phyloP scores from a whole-genome alignment of 2,888 invertebrate species.

The Melinopterus prodromus region DNA sequence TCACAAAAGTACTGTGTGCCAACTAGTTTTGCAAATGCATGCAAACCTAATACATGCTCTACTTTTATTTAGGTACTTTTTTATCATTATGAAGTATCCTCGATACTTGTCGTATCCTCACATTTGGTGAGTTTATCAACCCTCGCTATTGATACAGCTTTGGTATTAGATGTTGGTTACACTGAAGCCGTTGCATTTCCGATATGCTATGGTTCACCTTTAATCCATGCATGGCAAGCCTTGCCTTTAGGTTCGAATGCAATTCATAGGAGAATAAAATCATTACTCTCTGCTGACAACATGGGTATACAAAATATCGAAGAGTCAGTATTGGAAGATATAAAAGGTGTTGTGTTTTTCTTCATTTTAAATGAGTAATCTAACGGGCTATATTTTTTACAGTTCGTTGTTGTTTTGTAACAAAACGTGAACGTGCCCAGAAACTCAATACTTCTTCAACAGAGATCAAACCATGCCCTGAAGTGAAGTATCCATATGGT shows the following conservation, averaged over 20 bases:
- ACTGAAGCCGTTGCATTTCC: constrained; percentile 83
- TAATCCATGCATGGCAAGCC: constrained; percentile 85
- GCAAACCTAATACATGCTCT: too few species aligned
- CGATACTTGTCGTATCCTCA: constrained; percentile 73
- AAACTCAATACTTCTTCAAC: constrained; percentile 62
- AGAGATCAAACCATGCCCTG: constrained; percentile 64
- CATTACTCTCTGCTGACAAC: constrained; percentile 61
- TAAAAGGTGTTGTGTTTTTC: constrained; percentile 60
- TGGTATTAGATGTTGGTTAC: constrained; percentile 90
- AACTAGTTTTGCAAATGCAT: too few species aligned
- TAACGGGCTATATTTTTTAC: constrained; percentile 10
- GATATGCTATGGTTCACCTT: constrained; percentile 86
- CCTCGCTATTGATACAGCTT: constrained; percentile 80
- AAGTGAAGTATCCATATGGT: constrained; percentile 73
- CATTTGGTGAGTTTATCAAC: constrained; percentile 86
- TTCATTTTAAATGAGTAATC: background rate
- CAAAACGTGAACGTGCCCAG: constrained; percentile 73
- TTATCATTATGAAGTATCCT: constrained; percentile 85
- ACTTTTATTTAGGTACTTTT: constrained; percentile 64
- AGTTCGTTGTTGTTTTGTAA: constrained; percentile 85
- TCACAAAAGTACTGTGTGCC: too few species aligned
- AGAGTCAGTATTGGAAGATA: constrained; percentile 75
- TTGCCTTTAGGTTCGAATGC: constrained; percentile 80
- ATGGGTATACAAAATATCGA: constrained; percentile 62
- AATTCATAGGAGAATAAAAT: constrained; percentile 64